Percentiles rank a stretch among this genome's conserved stretches.
Conservation (phyloP, 2,113 vertebrate genomes). For the Leucosticte australis region DNA sequence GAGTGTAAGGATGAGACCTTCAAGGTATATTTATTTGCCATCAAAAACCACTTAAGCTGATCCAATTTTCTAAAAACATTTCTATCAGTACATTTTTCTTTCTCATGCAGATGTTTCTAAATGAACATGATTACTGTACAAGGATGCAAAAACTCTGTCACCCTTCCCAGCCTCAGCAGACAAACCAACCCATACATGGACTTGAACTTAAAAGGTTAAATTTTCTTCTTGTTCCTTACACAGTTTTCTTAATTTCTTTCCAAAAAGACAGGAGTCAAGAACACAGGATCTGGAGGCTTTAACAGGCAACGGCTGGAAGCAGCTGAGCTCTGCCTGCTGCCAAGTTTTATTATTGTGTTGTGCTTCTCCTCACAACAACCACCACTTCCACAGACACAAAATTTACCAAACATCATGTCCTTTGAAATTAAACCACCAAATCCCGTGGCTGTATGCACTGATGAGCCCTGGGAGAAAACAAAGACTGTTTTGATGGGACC, state of each 20-base stretch:
- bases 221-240: not conserved
- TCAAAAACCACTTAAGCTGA: not conserved
- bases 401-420: not conserved
- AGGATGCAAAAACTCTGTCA: not conserved
- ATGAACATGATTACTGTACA: not conserved
- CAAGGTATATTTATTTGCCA: not conserved
- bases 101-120: not conserved
- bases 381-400: not conserved
- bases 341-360: not conserved
- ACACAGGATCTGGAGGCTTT: not conserved
- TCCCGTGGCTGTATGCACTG: not conserved
- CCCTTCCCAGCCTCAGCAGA: not conserved
- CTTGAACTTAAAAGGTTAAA: not conserved
- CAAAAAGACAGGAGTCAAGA: not conserved
- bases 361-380: not conserved
- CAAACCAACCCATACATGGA: not conserved
- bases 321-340: not conserved
- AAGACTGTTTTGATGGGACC: not conserved
- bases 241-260: not conserved
- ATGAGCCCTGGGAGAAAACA: not conserved
- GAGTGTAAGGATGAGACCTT: not conserved
- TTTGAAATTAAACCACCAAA: not conserved
- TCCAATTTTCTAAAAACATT: not conserved
- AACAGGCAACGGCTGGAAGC: not conserved
- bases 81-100: not conserved